phyloP scores from a whole-genome alignment of 2,113 vertebrate species.

The Lontra canadensis region DNA sequence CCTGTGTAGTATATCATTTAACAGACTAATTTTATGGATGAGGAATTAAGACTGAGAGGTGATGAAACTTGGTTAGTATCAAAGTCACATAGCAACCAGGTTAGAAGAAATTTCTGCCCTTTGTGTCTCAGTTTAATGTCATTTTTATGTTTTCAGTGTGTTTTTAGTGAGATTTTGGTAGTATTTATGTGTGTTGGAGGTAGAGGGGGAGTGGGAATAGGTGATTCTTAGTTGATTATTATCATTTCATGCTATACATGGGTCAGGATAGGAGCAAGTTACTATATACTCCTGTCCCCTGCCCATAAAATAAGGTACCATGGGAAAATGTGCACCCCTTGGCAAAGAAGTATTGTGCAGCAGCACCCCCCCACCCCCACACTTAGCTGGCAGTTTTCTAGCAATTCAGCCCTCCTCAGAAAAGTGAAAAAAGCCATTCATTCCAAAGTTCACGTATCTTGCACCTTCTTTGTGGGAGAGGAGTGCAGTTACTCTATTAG shows the following conservation, averaged over 20 bases:
- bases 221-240: background rate
- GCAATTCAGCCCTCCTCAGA: background rate
- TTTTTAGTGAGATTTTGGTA: background rate
- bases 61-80: constrained; percentile 14
- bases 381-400: background rate
- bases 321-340: background rate
- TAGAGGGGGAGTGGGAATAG: background rate
- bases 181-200: background rate
- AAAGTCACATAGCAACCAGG: background rate
- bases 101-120: background rate
- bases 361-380: too few species aligned
- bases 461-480: background rate
- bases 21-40: background rate
- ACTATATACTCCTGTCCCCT: background rate
- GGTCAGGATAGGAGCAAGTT: background rate
- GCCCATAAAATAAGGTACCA: background rate
- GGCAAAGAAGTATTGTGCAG: background rate
- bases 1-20: background rate
- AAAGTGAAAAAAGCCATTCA: background rate
- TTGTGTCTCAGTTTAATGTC: background rate
- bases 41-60: background rate
- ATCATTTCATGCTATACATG: background rate
- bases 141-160: background rate
- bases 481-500: background rate
- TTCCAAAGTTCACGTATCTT: background rate